phyloP scores from a whole-genome alignment of 2,113 vertebrate genomes.

The Narcine bancroftii region DNA sequence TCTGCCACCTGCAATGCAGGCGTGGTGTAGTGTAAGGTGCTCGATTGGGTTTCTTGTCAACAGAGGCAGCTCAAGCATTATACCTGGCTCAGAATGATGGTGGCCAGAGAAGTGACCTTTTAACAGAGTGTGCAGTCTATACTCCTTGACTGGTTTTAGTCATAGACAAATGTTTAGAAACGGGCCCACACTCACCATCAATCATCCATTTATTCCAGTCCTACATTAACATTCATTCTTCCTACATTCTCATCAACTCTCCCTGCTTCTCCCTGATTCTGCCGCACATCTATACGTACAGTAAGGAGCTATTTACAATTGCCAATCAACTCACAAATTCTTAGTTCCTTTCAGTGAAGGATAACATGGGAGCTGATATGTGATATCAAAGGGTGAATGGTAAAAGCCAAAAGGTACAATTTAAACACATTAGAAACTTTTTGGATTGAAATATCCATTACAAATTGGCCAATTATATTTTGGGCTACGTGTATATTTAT shows the following conservation, averaged over 20 bases:
- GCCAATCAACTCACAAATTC: no score
- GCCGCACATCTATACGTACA: no score
- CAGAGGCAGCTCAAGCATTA: background rate
- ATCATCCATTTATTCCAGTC: no score
- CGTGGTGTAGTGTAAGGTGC: background rate
- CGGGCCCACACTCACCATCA: no score
- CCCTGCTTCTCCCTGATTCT: no score
- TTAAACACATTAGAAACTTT: background rate
- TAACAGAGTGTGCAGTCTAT: background rate
- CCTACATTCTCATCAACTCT: no score
- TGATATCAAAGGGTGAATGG: background rate
- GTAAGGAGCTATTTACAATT: no score
- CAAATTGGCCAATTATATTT: background rate
- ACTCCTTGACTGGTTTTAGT: background rate
- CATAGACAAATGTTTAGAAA: no score
- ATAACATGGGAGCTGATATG: background rate
- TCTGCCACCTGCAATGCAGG: background rate
- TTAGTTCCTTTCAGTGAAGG: background rate
- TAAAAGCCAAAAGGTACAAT: background rate
- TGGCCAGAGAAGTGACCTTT: background rate
- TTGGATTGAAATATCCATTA: background rate
- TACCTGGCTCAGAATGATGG: background rate
- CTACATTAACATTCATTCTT: no score
- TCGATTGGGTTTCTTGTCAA: background rate
- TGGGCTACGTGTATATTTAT: background rate